Evolutionary conservation across 2,113 vertebrate genomes (phyloP), one percentile per base, ranked within the genome.

Genomic region (Tyrannus savana): DNA sequence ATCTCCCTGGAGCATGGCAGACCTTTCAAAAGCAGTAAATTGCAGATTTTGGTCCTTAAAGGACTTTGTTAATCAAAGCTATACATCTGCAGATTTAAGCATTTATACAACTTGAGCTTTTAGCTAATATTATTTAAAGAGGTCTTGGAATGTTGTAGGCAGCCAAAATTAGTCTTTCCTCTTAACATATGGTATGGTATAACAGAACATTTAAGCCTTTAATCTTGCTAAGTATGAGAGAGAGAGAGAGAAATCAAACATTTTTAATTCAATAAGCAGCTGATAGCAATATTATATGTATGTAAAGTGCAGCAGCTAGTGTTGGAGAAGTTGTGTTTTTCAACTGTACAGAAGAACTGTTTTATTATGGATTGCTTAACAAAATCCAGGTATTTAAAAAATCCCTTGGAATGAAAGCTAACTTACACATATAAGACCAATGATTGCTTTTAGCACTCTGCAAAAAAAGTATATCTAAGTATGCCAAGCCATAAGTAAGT

Each of bases 81-180:
- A 81, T 91, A 90, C 76, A 84, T 96, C 60, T 95, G 68, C 64
- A 94, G 83, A 93, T 92, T 97, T 96, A 96, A 96, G 92, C 92
- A 87, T 84, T 95, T 97, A 90, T 93, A 75, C 41, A 81, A 95
- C 72, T 81, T 56, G 37, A 63, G 64, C 63, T 92, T 95, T 95
- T 88, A 87, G 68, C 52, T 89, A 68, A 62, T 94, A 93, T 87
- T 95, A 95, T 89, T 97, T 83, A 94, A 93, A 94, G 96, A 84
- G 83, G 47, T 52, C 52, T 84, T 92, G 93, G 95, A 97, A 93
- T 90, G 91, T 46, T 93, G 76, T 73, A 94, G 93, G 92, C 67
- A 90, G 86, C 60, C 83, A 75, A 94, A 95, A 90, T 94, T 69
- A 69, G 90, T 96, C 56, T 96, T 94, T 96, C 49, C 44, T 95